These are phyloP conservation scores for Microtus oregoni DNA, from an alignment of 2,113 vertebrate species.

Conservation along the genomic window DNA sequence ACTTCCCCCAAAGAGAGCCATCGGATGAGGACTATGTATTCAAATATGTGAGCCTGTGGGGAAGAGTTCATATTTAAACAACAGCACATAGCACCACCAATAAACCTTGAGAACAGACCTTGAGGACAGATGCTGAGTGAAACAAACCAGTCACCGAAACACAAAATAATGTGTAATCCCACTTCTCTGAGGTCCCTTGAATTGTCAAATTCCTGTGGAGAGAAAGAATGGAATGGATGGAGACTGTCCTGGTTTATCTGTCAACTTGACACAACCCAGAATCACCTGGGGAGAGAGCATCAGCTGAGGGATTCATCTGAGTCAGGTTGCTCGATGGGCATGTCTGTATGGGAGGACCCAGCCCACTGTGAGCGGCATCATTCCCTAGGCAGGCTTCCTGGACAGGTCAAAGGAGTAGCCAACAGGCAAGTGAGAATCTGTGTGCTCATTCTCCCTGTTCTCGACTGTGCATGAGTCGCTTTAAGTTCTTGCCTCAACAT, in stretches of 20 bases:
- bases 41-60: not conserved
- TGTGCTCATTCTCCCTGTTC: not conserved
- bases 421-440: not conserved
- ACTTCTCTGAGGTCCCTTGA: not conserved
- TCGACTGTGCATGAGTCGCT: not conserved
- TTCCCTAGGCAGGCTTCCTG: not conserved
- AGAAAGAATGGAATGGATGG: not conserved
- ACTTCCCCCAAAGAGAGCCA: not conserved
- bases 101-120: not conserved
- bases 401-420: not conserved
- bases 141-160: not conserved
- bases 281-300: not conserved
- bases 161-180: not conserved
- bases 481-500: not conserved
- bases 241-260: not conserved
- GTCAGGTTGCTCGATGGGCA: not conserved
- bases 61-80: not conserved
- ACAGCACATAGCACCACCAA: not conserved
- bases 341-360: not conserved
- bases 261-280: not conserved
- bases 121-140: not conserved
- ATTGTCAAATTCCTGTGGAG: not conserved
- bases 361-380: not conserved
- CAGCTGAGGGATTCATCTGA: not conserved
- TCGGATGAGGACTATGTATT: not conserved